Conservation (phyloP, 2,113 vertebrate genomes). For the Acrocephalus arundinaceus region DNA sequence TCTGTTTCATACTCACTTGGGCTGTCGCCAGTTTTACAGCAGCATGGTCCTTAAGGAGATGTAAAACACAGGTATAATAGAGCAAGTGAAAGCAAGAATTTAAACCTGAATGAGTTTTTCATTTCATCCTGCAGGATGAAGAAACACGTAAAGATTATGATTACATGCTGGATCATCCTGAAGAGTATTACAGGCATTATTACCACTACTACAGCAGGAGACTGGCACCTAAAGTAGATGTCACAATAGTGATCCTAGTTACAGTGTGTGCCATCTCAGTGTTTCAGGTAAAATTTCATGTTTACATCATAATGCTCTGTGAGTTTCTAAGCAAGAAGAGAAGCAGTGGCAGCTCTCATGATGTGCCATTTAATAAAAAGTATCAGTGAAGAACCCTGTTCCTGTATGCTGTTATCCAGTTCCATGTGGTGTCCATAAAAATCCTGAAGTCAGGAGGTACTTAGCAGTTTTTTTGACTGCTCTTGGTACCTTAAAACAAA, state of each 20-base stretch:
- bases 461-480: neutral
- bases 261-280: slow-evolving; percentile 90
- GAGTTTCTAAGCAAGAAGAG: neutral
- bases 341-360: neutral
- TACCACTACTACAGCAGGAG: slow-evolving; percentile 93
- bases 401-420: neutral
- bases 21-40: neutral
- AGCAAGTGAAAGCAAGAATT: neutral
- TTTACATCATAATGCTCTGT: neutral
- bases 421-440: neutral
- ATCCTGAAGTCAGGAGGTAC: neutral
- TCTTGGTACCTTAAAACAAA: neutral
- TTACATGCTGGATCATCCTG: slow-evolving; percentile 97
- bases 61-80: neutral
- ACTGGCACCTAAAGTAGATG: slow-evolving; percentile 91
- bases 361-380: neutral
- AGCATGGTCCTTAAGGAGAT: neutral
- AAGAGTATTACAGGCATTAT: slow-evolving; percentile 95
- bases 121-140: slow-evolving; percentile 83
- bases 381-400: neutral
- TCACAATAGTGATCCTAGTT: slow-evolving; percentile 89
- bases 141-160: slow-evolving; percentile 93
- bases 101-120: neutral
- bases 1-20: neutral
- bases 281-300: slow-evolving; percentile 83